These are phyloP conservation scores for Oncorhynchus masou DNA, from an alignment of 2,113 vertebrate species.

Conservation along the genomic window DNA sequence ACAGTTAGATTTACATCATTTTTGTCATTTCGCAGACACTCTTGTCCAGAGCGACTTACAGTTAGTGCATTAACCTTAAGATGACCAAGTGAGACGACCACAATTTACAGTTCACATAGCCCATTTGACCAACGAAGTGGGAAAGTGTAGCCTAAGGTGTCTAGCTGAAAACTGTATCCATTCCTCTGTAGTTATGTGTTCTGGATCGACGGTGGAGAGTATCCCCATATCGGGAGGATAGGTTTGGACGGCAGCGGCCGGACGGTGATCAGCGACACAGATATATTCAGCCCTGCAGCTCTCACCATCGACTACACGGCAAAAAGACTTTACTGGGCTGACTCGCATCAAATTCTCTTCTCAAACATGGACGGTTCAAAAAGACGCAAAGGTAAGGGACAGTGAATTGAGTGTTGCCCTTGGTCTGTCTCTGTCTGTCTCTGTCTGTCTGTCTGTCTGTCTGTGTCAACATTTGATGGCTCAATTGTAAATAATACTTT, in stretches of 20 bases:
- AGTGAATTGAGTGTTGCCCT: too few species aligned
- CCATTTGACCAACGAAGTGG: neutral
- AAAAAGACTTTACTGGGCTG: slow-evolving; percentile 84
- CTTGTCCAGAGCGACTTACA: too few species aligned
- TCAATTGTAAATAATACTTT: too few species aligned
- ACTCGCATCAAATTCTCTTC: slow-evolving; percentile 84
- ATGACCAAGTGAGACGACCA: too few species aligned
- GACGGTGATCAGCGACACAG: slow-evolving; percentile 75
- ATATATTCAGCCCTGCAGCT: slow-evolving; percentile 79
- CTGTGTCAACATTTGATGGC: too few species aligned
- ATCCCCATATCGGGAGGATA: slow-evolving; percentile 82
- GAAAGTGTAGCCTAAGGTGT: neutral
- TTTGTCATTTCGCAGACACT: neutral
- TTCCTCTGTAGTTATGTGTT: slow-evolving; percentile 76
- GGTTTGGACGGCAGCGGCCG: slow-evolving; percentile 85
- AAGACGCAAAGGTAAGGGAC: slow-evolving; percentile 77
- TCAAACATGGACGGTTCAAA: slow-evolving; percentile 82
- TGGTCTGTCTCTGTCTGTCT: neutral
- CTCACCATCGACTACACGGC: slow-evolving; percentile 86
- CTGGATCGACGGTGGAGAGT: slow-evolving; percentile 86
- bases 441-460: too few species aligned
- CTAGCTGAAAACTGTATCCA: neutral
- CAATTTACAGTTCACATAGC: neutral
- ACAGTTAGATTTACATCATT: neutral
- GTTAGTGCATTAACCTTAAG: too few species aligned